Base-by-base conservation (phyloP, 2,113 vertebrate genomes). In the Cyanocitta stelleri region DNA sequence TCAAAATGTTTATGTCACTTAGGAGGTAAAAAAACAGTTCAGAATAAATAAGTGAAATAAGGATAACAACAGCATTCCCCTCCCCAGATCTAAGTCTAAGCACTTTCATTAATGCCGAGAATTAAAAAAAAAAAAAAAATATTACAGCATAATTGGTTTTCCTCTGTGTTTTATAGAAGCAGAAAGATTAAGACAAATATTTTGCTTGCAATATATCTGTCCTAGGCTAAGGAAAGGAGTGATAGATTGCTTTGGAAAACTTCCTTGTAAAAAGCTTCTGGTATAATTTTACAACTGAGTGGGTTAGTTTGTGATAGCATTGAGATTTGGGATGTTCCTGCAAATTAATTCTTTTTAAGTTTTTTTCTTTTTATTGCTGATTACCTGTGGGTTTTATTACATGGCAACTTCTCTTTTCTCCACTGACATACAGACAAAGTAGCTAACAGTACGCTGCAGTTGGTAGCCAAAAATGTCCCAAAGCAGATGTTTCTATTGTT, bases 401-500 rank as follows among this genome's bases (percentile, higher is more conserved):
- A 82, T 27, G 23, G 23, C 11, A 87, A 64, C 64, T 89, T 93
- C 64, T 76, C 63, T 90, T 90, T 90, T 90, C 66, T 91, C 71
- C 48, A 55, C 82, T 92, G 90, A 86, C 62, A 33, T 66, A 51
- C 23, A 95, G 74, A 89, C 63, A 92, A 90, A 90, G 78, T 84
- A 92, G 30, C 63, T 93, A 87, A 56, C 20, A 69, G 44, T 59
- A 49, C 29, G n/a, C 46, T 75, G 30, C 64, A 78, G 27, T 68
- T 24, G 49, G 68, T 94, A 86, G 75, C 48, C 71, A 93, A 88
- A 93, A 93, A 51, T 43, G 51, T 95, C 90, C 87, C 89, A 80
- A 85, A 90, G 30, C 82, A 94, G 68, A 94, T 94, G 52, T 94
- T 96, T 93, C 66, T 85, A 48, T 89, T 85, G 78, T 93, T 79